Evolutionary conservation across 2,113 vertebrate genomes (phyloP).

Genomic region (Dipodomys spectabilis): DNA sequence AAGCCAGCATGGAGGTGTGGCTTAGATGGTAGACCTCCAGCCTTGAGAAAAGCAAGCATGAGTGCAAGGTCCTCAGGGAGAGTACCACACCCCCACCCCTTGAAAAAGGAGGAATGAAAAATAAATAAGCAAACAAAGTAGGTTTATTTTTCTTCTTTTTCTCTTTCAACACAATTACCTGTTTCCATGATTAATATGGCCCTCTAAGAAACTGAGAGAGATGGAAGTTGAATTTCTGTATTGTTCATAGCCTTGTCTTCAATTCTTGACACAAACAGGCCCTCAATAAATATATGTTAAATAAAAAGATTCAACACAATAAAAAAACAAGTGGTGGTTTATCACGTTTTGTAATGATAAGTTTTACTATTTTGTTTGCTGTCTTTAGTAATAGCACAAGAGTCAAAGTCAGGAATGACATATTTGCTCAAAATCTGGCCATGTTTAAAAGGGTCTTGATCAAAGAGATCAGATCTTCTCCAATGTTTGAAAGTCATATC

Average conservation of each 20-base stretch:
- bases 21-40: too few species aligned
- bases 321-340: background rate
- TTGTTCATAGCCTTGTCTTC: background rate
- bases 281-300: slow-evolving; percentile 32
- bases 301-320: background rate
- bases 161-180: background rate
- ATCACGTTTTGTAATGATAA: slow-evolving; percentile 10
- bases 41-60: too few species aligned
- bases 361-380: background rate
- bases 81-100: too few species aligned
- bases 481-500: slow-evolving; percentile 5
- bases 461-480: background rate
- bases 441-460: background rate
- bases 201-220: background rate
- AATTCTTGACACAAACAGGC: background rate
- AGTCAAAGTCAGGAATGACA: background rate
- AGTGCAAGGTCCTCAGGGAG: too few species aligned
- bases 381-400: background rate
- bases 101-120: too few species aligned
- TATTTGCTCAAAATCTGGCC: background rate
- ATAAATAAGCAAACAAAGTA: background rate
- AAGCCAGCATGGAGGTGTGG: too few species aligned
- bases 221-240: background rate
- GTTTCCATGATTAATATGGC: slow-evolving; percentile 14
- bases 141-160: background rate